Evolutionary conservation across 2,888 invertebrate species (phyloP), one percentile per base, ranked within the genome.

Genomic region (Scaptomyza tumidula): DNA sequence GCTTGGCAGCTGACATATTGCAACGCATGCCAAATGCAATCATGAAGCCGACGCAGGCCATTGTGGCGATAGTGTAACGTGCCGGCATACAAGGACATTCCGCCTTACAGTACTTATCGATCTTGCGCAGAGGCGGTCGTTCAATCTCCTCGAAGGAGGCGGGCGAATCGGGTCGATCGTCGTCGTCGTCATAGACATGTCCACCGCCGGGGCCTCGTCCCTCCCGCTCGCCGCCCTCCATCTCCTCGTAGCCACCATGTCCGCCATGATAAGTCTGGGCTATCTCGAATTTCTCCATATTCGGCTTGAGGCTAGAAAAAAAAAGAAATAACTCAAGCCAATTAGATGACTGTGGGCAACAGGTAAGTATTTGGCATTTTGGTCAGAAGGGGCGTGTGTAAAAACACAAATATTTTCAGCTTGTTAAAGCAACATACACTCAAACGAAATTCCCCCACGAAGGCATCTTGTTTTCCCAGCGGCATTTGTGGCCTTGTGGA

Each of bases 21-120:
- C 98, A 99, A 63, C 99, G 95, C 95, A 99, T 99, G 16, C 99
- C 99, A 90, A 98, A 98, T 92, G 97, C 97, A 90, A 98, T 98
- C 92, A 98, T 95, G 93, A 98, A 98, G 60, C 98, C 97, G 89
- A 97, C 91, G 91, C 97, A 97, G 16, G 97, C 97, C 90, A 98
- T 94, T 71, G 97, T 92, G 58, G 97, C 97, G 72, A 97, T 96
- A 13, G 98, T 98, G 92, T 96, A 97, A 77, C 98, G 95, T 90
- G 97, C 97, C 56, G 92, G 91, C 85, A 98, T 93, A 90, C 97
- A 97, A 0, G 97, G 97, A 89, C 96, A 96, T 93, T 98, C 97
- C 33, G 98, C 97, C 87, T 94, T 95, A 86, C 97, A 93, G 92
- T 97, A 97, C 92, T 96, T 96, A 91, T 98, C 97, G 92, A 98